These are phyloP conservation scores for Sapajus apella DNA, from an alignment of 2,113 vertebrate species.

Conservation along the genomic window DNA sequence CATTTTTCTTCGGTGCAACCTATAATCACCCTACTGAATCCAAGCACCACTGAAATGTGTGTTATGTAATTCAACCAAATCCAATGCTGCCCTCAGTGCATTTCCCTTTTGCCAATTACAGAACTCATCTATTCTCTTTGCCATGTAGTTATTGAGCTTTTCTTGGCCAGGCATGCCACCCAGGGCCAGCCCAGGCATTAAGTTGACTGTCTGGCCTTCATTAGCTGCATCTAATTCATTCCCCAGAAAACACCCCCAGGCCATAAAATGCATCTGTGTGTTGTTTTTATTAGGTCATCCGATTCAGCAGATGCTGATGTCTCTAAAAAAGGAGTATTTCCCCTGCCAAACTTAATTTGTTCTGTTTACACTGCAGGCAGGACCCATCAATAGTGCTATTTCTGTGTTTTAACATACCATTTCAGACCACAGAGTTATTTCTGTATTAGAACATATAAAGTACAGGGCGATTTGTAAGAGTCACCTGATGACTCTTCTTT, in stretches of 20 bases:
- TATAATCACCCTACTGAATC: neutral
- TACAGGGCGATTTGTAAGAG: neutral
- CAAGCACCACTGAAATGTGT: conserved; percentile 32
- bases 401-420: neutral
- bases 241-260: conserved; percentile 53
- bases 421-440: conserved; percentile 32
- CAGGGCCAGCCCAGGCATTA: conserved; percentile 48
- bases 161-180: conserved; percentile 50
- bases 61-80: neutral
- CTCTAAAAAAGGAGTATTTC: conserved; percentile 57
- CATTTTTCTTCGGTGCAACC: neutral
- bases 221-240: conserved; percentile 43
- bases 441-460: neutral
- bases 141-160: conserved; percentile 72
- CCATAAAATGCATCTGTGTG: conserved; percentile 68
- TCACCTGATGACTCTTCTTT: neutral
- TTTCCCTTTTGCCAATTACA: conserved; percentile 51
- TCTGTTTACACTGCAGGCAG: conserved; percentile 31
- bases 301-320: conserved; percentile 73
- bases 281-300: conserved; percentile 73
- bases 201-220: conserved; percentile 54
- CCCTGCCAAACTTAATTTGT: conserved; percentile 63
- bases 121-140: conserved; percentile 65
- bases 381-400: conserved; percentile 30
- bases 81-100: neutral